phyloP scores from a whole-genome alignment of 1,140 invertebrate genomes.

The Brachionus sp. region DNA sequence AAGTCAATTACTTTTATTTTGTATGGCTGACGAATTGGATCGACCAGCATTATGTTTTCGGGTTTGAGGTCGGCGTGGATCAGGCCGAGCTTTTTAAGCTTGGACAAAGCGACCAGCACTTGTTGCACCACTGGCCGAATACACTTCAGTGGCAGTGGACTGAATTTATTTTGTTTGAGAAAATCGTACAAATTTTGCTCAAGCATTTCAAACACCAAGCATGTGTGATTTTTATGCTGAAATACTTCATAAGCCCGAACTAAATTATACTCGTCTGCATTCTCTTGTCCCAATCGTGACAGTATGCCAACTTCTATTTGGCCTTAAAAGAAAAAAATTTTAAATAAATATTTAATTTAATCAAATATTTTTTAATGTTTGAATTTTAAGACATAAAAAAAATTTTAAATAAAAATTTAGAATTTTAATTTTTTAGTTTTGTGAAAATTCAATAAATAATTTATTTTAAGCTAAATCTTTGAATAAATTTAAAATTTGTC shows the following conservation, averaged over 20 bases:
- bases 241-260: constrained; percentile 99
- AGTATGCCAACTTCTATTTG: constrained; percentile 99
- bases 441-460: too few species aligned
- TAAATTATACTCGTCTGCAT: constrained; percentile 97
- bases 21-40: constrained; percentile 92
- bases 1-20: constrained; percentile 96
- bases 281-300: constrained; percentile 93
- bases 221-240: constrained; percentile 98
- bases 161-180: constrained; percentile 99
- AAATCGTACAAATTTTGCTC: constrained; percentile 99
- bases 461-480: too few species aligned
- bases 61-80: constrained; percentile 99
- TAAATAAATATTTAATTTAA: too few species aligned
- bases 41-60: constrained; percentile 99
- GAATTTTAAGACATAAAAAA: too few species aligned
- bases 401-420: too few species aligned
- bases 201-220: constrained; percentile 98
- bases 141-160: constrained; percentile 91
- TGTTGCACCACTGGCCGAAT: constrained; percentile 98
- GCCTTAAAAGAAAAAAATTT: background rate
- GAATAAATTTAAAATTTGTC: too few species aligned
- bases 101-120: constrained; percentile 83
- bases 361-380: too few species aligned
- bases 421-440: too few species aligned
- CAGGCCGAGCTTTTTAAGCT: constrained; percentile 94